Percentiles rank a stretch among this genome's conserved stretches.
Conservation (phyloP, 2,888 invertebrate genomes). For the Steinernema scapterisci region DNA sequence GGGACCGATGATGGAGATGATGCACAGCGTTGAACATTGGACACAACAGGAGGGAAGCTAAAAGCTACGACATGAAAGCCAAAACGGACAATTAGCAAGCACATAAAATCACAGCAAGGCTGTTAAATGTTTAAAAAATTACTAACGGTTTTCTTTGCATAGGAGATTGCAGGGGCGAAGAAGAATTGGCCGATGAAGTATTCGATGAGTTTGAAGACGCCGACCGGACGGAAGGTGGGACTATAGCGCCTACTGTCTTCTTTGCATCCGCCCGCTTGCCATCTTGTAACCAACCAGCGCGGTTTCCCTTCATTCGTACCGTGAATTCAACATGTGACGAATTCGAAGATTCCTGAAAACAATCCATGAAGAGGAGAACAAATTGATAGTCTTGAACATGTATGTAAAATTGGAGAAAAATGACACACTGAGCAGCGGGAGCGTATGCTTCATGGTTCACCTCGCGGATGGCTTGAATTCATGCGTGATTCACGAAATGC, state of each 20-base stretch:
- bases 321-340: slow-evolving; percentile 24
- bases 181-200: background rate
- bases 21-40: slow-evolving; percentile 36
- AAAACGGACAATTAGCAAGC: slow-evolving; percentile 6
- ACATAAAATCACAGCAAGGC: background rate
- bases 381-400: background rate
- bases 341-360: slow-evolving; percentile 12
- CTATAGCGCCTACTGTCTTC: slow-evolving; percentile 19
- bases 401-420: background rate
- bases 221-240: background rate
- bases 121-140: background rate
- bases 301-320: slow-evolving; percentile 15
- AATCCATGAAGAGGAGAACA: background rate
- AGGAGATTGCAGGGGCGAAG: slow-evolving; percentile 14
- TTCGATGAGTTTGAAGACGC: background rate
- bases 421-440: background rate
- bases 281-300: slow-evolving; percentile 20
- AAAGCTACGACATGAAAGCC: slow-evolving; percentile 23
- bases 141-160: slow-evolving; percentile 18
- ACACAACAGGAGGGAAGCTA: slow-evolving; percentile 33
- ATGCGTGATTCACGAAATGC: slow-evolving; percentile 5
- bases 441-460: background rate
- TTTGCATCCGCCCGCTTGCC: slow-evolving; percentile 1
- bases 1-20: slow-evolving; percentile 26
- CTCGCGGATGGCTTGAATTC: background rate